Evolutionary conservation across 2,113 vertebrate genomes (phyloP).

Genomic region (Periophthalmodon schlosseri): DNA sequence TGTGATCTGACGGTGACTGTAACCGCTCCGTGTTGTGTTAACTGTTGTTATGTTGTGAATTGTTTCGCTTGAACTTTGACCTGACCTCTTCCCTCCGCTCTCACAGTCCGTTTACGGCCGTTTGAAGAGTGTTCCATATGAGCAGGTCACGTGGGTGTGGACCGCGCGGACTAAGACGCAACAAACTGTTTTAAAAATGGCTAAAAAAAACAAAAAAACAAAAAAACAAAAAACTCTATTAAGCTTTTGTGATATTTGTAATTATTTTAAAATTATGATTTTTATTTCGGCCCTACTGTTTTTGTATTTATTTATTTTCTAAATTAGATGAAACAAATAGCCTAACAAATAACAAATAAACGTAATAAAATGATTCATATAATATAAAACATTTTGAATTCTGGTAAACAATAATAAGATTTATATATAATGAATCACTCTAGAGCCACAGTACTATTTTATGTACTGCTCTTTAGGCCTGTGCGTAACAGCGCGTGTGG

Average conservation of each 20-base stretch:
- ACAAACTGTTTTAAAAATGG: background rate
- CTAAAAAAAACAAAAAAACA: too few relatives aligned
- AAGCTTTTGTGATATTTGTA: too few relatives aligned
- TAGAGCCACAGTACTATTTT: background rate
- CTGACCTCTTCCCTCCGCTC: conserved; percentile 16
- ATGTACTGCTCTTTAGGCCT: background rate
- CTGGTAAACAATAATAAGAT: background rate
- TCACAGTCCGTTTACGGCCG: background rate
- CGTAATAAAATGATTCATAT: background rate
- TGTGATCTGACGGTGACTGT: conserved; percentile 5
- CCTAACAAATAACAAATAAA: background rate
- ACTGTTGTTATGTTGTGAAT: conserved; percentile 7
- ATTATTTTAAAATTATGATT: background rate
- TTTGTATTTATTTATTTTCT: background rate
- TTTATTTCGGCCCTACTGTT: background rate
- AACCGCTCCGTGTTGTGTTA: conserved; percentile 5
- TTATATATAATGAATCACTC: background rate
- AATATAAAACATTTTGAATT: background rate
- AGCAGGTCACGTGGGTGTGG: background rate
- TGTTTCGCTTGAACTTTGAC: conserved; percentile 34
- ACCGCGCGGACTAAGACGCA: background rate
- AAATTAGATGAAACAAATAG: background rate
- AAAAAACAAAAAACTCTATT: too few relatives aligned
- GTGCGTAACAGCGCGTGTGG: background rate
- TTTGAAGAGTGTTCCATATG: background rate